phyloP scores from a whole-genome alignment of 2,113 vertebrate species.

The Gobio gobio region DNA sequence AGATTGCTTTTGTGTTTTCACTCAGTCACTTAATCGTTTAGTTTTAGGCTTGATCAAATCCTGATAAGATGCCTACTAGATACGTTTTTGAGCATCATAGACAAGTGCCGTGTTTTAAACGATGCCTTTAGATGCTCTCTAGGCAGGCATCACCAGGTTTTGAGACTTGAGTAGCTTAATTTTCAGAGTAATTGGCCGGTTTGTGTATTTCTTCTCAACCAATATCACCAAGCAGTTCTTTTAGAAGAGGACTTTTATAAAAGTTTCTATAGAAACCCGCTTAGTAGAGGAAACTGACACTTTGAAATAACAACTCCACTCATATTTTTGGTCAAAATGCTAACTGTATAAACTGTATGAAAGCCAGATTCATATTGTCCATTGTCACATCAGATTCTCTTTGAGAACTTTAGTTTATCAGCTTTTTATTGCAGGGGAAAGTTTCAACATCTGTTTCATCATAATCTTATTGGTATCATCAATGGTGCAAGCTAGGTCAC shows the following conservation, averaged over 20 bases:
- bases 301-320: background rate
- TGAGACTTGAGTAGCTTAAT: background rate
- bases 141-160: background rate
- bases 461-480: background rate
- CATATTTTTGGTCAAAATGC: background rate
- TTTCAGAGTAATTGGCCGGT: background rate
- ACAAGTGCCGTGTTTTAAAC: background rate
- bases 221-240: background rate
- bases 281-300: background rate
- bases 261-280: background rate
- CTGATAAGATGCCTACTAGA: background rate
- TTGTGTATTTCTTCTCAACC: background rate
- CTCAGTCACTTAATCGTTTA: too few species aligned
- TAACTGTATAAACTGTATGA: background rate
- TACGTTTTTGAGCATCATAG: background rate
- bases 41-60: background rate
- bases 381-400: background rate
- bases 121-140: background rate
- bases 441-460: constrained; percentile 13
- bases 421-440: background rate
- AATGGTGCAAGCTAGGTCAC: background rate
- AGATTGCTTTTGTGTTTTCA: background rate
- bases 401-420: background rate
- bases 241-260: background rate
- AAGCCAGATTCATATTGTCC: background rate